phyloP scores from a whole-genome alignment of 1,140 invertebrate species.

The Trinorchestia longiramus region DNA sequence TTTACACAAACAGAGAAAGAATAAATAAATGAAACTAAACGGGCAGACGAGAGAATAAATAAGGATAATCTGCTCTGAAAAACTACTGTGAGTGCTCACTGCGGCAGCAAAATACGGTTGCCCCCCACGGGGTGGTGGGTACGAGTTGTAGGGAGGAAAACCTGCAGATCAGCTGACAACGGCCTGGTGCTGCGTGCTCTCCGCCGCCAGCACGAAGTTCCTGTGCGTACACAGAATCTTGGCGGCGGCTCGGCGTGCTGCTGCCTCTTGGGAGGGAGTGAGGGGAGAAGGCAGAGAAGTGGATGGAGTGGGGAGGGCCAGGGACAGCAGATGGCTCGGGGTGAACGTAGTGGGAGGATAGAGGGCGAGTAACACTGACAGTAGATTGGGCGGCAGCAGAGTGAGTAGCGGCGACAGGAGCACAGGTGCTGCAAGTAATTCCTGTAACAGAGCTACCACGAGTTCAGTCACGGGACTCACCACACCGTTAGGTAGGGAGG shows the following conservation, averaged over 20 bases:
- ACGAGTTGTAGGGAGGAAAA: not conserved
- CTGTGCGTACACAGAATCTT: slow-evolving; percentile 64
- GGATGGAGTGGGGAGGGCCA: slow-evolving; percentile 59
- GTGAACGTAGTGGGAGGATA: slow-evolving; percentile 63
- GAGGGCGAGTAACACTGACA: slow-evolving; percentile 61
- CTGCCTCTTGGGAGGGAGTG: slow-evolving; percentile 62
- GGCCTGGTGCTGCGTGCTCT: not conserved
- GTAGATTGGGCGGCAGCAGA: slow-evolving; percentile 61
- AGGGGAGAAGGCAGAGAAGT: slow-evolving; percentile 36
- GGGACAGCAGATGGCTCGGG: slow-evolving; percentile 60
- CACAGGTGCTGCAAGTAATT: slow-evolving; percentile 61
- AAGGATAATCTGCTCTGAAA: too few relatives aligned
- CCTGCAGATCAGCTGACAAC: not conserved
- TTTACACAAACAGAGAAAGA: too few relatives aligned
- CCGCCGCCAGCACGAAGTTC: slow-evolving; percentile 55
- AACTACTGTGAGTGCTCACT: too few relatives aligned
- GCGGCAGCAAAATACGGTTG: too few relatives aligned
- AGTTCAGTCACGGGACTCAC: slow-evolving; percentile 65
- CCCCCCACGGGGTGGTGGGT: too few relatives aligned
- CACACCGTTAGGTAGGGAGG: slow-evolving; percentile 56
- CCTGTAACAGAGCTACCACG: slow-evolving; percentile 62
- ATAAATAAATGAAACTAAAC: too few relatives aligned
- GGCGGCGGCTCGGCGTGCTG: slow-evolving; percentile 62
- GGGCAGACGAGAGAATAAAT: too few relatives aligned
- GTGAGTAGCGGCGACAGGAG: slow-evolving; percentile 61